These are phyloP conservation scores for Zootoca vivipara DNA, from an alignment of 2,113 vertebrate species.

Conservation along the genomic window DNA sequence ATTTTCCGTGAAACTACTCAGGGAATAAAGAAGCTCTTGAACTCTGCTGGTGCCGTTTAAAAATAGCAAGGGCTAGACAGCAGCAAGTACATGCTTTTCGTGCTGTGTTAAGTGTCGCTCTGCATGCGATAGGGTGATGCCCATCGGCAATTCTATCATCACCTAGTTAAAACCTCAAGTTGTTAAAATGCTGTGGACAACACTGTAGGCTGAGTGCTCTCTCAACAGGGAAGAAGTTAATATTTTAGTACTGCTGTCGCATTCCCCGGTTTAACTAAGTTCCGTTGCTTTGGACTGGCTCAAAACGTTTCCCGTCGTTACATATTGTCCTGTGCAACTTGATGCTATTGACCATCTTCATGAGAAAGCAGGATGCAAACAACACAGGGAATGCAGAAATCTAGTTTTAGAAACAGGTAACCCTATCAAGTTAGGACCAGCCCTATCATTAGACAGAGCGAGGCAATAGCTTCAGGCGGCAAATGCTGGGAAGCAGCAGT, in stretches of 20 bases:
- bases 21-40: not conserved
- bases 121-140: not conserved
- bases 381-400: not conserved
- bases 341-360: too few relatives aligned
- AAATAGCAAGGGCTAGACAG: too few relatives aligned
- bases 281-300: too few relatives aligned
- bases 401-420: too few relatives aligned
- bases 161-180: not conserved
- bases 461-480: too few relatives aligned
- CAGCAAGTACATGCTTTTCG: not conserved
- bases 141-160: not conserved
- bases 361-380: too few relatives aligned
- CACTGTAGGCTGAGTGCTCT: not conserved
- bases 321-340: not conserved
- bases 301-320: fast-evolving
- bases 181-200: not conserved
- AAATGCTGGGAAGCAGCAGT: too few relatives aligned
- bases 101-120: not conserved
- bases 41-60: not conserved
- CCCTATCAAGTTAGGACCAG: too few relatives aligned
- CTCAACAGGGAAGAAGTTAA: not conserved
- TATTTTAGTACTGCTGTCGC: not conserved
- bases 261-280: fast-evolving
- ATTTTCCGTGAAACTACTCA: too few relatives aligned
- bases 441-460: too few relatives aligned